phyloP scores from a whole-genome alignment of 2,113 vertebrate genomes.

The Noctilio leporinus region DNA sequence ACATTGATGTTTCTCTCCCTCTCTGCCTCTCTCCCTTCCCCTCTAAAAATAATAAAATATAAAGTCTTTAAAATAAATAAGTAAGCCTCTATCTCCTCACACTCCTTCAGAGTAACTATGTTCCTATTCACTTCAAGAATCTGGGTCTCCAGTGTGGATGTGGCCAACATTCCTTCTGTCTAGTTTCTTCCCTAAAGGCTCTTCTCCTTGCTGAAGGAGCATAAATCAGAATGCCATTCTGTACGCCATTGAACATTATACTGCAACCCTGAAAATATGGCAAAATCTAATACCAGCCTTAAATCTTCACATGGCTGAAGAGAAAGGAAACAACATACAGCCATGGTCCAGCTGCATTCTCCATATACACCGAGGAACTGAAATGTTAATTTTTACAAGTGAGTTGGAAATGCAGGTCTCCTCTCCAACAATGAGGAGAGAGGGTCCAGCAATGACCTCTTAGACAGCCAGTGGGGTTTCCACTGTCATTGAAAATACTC shows the following conservation, averaged over 20 bases:
- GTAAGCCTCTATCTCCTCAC: not conserved
- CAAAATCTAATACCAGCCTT: not conserved
- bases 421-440: not conserved
- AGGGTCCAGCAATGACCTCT: not conserved
- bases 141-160: not conserved
- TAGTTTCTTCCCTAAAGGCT: not conserved
- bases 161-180: not conserved
- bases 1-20: too few relatives aligned
- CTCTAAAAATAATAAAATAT: too few relatives aligned
- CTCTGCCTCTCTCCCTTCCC: too few relatives aligned
- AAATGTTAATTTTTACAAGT: not conserved
- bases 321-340: not conserved
- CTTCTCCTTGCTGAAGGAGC: not conserved
- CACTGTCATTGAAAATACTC: not conserved
- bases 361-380: not conserved
- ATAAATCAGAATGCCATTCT: not conserved
- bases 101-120: not conserved
- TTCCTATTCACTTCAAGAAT: not conserved
- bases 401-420: not conserved
- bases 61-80: too few relatives aligned
- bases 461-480: not conserved
- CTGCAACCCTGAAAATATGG: not conserved
- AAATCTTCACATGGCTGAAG: not conserved
- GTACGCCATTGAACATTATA: not conserved
- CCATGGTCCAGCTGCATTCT: accelerated